Evolutionary conservation across 2,888 invertebrate genomes (phyloP).

Genomic region (Epirrhoe alternata): DNA sequence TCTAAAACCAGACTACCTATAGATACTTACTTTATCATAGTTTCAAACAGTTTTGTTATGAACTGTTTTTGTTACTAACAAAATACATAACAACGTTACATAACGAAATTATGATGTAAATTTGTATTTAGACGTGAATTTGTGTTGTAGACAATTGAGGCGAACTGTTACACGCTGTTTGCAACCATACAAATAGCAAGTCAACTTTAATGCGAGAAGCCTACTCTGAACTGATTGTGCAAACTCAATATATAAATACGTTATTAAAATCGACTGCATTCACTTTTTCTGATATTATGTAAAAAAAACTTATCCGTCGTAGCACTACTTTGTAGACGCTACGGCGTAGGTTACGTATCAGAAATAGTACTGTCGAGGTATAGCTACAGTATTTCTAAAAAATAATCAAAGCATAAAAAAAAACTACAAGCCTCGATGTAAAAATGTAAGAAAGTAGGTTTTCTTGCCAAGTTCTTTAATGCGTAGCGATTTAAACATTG

Average conservation of each 20-base stretch:
- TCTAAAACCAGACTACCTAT: no score
- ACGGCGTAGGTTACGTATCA: background rate
- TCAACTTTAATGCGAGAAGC: constrained; percentile 5
- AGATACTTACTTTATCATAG: no score
- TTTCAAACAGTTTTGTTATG: no score
- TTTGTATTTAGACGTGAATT: constrained; percentile 14
- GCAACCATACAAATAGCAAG: constrained; percentile 12
- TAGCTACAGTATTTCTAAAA: no score
- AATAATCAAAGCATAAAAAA: no score
- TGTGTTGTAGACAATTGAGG: constrained; percentile 16
- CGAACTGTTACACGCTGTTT: constrained; percentile 40
- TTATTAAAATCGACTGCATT: no score
- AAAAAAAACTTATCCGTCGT: background rate
- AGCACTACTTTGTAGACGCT: background rate
- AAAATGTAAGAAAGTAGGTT: no score
- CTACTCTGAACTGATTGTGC: constrained; percentile 3
- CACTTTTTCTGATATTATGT: no score
- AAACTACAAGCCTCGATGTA: no score
- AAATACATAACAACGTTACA: no score
- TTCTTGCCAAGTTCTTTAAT: no score
- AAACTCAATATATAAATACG: background rate
- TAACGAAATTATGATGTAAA: background rate
- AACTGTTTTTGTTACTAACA: background rate
- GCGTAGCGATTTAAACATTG: background rate
- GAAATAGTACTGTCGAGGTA: no score